Conservation (phyloP, 2,797 vertebrate genomes). For the Diplodus puntazzo region DNA sequence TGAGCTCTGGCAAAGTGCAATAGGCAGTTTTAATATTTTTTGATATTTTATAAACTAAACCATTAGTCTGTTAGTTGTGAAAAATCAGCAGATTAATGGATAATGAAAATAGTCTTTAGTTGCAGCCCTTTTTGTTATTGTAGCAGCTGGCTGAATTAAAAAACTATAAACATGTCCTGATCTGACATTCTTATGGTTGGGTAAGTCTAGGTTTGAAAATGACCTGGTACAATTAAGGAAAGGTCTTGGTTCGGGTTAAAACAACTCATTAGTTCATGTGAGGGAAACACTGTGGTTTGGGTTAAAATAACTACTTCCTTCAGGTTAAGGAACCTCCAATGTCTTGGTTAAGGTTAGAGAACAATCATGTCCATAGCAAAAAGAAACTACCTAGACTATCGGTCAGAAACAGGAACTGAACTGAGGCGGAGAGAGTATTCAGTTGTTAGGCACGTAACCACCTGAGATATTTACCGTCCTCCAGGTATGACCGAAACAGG, state of each 20-base stretch:
- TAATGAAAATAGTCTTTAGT: too few species aligned
- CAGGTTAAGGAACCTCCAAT: background rate
- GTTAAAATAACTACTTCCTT: conserved; percentile 40
- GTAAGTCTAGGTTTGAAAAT: background rate
- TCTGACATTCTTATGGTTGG: background rate
- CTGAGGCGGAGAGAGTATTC: background rate
- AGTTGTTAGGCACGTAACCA: background rate
- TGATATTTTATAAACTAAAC: too few species aligned
- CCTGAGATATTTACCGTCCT: conserved; percentile 13
- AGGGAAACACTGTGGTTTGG: conserved; percentile 33
- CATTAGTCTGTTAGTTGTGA: too few species aligned
- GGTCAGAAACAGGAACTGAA: conserved; percentile 15
- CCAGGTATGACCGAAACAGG: conserved; percentile 17
- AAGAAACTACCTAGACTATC: background rate
- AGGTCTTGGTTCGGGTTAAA: conserved; percentile 25
- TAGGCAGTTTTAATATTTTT: too few species aligned
- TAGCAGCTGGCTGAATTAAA: background rate
- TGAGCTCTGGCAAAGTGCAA: too few species aligned
- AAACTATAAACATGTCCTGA: background rate
- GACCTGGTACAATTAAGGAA: background rate
- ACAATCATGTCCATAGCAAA: background rate
- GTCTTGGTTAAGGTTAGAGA: conserved; percentile 11
- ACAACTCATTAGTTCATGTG: background rate
- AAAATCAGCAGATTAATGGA: too few species aligned
- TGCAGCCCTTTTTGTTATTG: background rate